phyloP scores from a whole-genome alignment of 2,113 vertebrate genomes.

The Urocitellus parryii region DNA sequence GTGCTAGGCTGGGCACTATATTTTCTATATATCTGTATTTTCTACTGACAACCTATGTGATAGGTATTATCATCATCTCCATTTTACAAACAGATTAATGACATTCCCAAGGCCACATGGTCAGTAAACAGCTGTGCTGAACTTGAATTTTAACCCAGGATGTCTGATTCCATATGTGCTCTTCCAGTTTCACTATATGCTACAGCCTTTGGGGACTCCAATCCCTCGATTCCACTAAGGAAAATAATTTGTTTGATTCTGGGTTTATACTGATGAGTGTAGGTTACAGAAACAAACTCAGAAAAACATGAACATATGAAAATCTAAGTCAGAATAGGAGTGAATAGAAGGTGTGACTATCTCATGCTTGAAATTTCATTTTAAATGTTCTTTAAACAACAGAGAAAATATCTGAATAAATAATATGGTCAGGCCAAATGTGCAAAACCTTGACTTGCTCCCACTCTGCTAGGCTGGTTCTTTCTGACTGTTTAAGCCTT shows the following conservation, averaged over 20 bases:
- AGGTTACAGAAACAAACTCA: neutral
- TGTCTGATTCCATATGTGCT: neutral
- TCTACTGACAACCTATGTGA: neutral
- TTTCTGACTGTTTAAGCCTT: neutral
- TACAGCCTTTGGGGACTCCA: neutral
- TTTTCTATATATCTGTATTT: neutral
- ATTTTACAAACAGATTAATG: neutral
- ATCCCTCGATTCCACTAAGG: neutral
- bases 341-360: neutral
- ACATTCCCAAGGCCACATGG: neutral
- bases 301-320: neutral
- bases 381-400: neutral
- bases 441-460: neutral
- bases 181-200: rapidly evolving
- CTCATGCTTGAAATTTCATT: neutral
- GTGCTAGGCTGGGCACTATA: neutral
- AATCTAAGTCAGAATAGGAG: neutral
- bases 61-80: neutral
- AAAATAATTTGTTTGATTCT: neutral
- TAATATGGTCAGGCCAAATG: neutral
- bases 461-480: neutral
- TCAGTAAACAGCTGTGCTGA: neutral
- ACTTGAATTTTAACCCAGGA: neutral
- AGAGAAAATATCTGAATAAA: neutral
- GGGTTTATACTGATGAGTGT: neutral